Base-by-base conservation (phyloP, 2,113 vertebrate species). In the Vidua macroura region DNA sequence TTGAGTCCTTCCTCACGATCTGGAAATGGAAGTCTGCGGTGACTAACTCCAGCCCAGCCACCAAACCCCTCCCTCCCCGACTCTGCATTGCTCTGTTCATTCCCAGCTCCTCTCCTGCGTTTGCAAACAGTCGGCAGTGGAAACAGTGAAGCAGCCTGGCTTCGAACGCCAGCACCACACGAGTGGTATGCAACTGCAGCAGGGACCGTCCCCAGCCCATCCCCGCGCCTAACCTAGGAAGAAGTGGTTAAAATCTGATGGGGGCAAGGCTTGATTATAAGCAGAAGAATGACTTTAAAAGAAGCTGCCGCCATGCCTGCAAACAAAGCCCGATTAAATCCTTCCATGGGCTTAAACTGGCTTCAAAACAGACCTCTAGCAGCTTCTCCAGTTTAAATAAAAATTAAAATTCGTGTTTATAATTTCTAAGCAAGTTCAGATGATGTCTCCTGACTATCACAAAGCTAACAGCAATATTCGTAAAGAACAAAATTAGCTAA, bases 31-130 rank as follows among this genome's bases (percentile, higher is more conserved):
- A 89, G 93, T 90, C 44, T 31, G 82, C 13, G 1, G 87, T 85
- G 91, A 93, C 92, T 96, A 88, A 93, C 84, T 94, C 88, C 89
- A 90, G 74, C 93, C 78, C 94, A 95, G 93, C 46, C 75, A 95
- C 90, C 84, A 95, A 91, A 92, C 83, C 83, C 92, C 96, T 96
- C 93, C 92, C 93, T 95, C 86, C 69, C 48, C 3, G 58, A 44
- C 62, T 84, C 90, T 44, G 94, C 93, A 90, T 83, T n/a, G 4
- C 55, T 97, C 83, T 6, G 48, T 60, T 94, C 44, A 3, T 84
- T 95, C 82, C 79, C 79, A 60, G 73, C 88, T 96, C 76, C 83
- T 83, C 64, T 92, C 73, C 56, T 44, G 85, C 41, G 1, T 79
- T 93, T 90, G 87, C 88, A 81, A 90, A 63, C 88, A 81, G 60